These are phyloP conservation scores for Eidolon helvum DNA, from an alignment of 2,113 vertebrate genomes.

Conservation along the genomic window DNA sequence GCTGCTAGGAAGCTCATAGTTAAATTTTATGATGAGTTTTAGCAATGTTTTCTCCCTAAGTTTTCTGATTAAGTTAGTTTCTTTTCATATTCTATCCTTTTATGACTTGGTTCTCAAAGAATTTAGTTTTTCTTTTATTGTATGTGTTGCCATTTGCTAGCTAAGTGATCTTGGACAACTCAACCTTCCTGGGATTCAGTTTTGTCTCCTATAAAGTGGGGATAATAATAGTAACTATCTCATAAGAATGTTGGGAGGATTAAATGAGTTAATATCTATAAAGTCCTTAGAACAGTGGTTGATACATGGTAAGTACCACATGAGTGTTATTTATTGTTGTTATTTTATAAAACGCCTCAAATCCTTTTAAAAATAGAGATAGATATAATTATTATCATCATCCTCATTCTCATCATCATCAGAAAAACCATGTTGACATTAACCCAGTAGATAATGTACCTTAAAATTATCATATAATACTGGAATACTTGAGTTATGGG, in stretches of 20 bases:
- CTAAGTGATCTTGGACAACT: not conserved
- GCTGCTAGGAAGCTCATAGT: not conserved
- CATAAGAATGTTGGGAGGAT: not conserved
- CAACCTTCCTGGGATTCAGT: not conserved
- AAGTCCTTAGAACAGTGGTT: not conserved
- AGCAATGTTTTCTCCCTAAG: not conserved
- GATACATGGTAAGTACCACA: not conserved
- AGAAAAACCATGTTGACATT: not conserved
- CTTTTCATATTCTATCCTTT: not conserved
- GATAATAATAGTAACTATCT: not conserved
- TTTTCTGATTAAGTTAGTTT: conserved; percentile 11
- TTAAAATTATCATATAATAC: not conserved
- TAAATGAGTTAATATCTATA: not conserved
- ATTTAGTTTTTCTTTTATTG: not conserved
- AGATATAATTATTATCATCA: not conserved
- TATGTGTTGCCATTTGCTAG: not conserved
- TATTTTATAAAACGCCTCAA: not conserved
- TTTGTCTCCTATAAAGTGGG: not conserved
- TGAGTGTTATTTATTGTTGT: not conserved
- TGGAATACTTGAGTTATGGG: not conserved
- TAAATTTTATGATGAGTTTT: not conserved
- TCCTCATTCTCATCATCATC: not conserved
- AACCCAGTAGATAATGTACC: not conserved
- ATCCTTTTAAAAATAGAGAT: not conserved
- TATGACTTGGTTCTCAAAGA: not conserved